These are phyloP conservation scores for Cephalotes varians DNA, from an alignment of 2,888 invertebrate genomes.

Conservation along the genomic window DNA sequence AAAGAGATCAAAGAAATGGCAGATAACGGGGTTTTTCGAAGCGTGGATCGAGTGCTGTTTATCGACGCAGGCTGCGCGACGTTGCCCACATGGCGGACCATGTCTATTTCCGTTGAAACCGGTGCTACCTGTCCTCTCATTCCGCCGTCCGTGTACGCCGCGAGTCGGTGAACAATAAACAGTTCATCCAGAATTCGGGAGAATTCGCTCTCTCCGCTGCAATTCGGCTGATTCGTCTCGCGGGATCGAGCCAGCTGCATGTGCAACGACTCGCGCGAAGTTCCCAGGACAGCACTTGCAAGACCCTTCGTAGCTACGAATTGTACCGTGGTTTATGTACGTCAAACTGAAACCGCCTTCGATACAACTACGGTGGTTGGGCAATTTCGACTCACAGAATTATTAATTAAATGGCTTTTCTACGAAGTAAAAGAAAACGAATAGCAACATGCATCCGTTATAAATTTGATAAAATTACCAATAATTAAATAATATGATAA, in stretches of 20 bases:
- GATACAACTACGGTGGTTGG: constrained; percentile 45
- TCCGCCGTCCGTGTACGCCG: constrained; percentile 16
- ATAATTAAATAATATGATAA: too few relatives aligned
- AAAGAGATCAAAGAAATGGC: constrained; percentile 78
- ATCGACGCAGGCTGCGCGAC: constrained; percentile 78
- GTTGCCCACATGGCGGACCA: constrained; percentile 82
- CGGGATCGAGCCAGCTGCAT: constrained; percentile 60
- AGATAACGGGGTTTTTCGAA: constrained; percentile 75
- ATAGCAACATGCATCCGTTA: background rate
- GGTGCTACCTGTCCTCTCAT: constrained; percentile 72
- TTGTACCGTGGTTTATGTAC: constrained; percentile 73
- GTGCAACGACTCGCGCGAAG: constrained; percentile 62
- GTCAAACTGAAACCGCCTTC: constrained; percentile 66
- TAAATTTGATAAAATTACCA: background rate
- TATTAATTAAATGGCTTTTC: constrained; percentile 4
- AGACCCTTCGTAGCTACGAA: constrained; percentile 58
- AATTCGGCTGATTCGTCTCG: constrained; percentile 63
- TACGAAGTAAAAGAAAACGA: background rate
- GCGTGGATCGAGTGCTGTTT: constrained; percentile 76
- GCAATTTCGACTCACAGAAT: background rate
- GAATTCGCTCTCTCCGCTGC: constrained; percentile 61
- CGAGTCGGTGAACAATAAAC: constrained; percentile 67
- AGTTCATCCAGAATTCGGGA: constrained; percentile 60
- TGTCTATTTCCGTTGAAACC: constrained; percentile 79
- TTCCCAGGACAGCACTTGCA: constrained; percentile 75